Percentiles rank a stretch among this genome's conserved stretches.
Conservation (phyloP, 2,113 vertebrate species). For the Eira barbara region DNA sequence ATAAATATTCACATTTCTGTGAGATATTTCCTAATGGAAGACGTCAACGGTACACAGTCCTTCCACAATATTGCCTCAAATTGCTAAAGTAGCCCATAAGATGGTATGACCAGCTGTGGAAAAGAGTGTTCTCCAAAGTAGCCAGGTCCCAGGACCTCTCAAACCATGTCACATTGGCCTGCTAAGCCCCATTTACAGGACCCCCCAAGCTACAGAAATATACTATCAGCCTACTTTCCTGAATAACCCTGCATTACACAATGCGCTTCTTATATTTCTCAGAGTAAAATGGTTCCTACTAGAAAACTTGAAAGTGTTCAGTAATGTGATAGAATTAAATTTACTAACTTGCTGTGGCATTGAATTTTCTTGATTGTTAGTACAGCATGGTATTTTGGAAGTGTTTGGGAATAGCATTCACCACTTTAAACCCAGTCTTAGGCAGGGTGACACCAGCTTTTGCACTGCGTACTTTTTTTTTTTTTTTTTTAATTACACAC, state of each 20-base stretch:
- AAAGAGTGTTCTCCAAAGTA: background rate
- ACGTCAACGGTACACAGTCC: background rate
- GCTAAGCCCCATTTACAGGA: background rate
- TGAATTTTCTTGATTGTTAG: slow-evolving; percentile 35
- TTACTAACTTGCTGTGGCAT: background rate
- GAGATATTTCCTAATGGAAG: background rate
- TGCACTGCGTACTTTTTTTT: background rate
- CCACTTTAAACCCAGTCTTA: background rate
- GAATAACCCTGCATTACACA: background rate
- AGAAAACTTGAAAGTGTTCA: background rate
- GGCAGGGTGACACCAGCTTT: background rate
- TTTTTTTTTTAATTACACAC: background rate
- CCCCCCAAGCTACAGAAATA: background rate
- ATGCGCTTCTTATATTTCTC: background rate
- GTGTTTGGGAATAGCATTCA: background rate
- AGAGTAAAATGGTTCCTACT: background rate
- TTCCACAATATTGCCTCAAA: background rate
- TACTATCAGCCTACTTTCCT: background rate
- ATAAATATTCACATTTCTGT: background rate
- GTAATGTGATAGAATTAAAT: slow-evolving; percentile 33
- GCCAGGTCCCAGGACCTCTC: background rate
- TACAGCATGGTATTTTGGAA: background rate
- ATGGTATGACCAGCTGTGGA: background rate
- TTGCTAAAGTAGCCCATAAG: background rate
- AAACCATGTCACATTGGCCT: background rate